Conservation (phyloP, 92 coral and sea anemone species). For the Metridium senile region DNA sequence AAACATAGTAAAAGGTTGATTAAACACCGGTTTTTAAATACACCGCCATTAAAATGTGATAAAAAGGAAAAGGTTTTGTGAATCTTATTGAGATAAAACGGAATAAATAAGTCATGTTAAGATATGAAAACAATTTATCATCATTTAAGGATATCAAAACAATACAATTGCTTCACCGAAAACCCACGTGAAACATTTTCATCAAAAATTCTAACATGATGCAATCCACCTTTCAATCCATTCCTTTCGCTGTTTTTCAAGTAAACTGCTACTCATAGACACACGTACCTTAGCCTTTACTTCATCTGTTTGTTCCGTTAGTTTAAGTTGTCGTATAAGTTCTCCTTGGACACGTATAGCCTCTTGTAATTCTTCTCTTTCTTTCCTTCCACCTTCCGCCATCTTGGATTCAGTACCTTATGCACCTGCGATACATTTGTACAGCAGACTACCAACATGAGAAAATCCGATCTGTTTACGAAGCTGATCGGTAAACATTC, state of each 20-base stretch:
- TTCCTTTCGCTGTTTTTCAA: background rate
- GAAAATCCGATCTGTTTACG: slow-evolving; percentile 12
- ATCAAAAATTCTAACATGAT: slow-evolving; percentile 12
- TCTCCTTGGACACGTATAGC: slow-evolving; percentile 82
- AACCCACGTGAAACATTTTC: slow-evolving; percentile 4
- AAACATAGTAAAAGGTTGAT: too few species aligned
- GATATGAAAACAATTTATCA: too few species aligned
- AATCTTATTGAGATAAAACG: too few species aligned
- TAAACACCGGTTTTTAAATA: too few species aligned
- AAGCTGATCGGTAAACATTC: background rate
- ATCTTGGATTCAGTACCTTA: slow-evolving; percentile 43
- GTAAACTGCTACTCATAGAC: background rate
- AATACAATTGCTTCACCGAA: too few species aligned
- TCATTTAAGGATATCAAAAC: too few species aligned
- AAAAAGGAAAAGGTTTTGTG: too few species aligned
- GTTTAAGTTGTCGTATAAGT: slow-evolving; percentile 70
- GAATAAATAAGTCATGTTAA: too few species aligned
- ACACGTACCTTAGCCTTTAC: slow-evolving; percentile 83
- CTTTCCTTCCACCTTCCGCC: slow-evolving; percentile 61
- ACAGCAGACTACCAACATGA: slow-evolving; percentile 33
- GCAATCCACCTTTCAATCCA: background rate
- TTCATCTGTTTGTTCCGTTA: slow-evolving; percentile 91
- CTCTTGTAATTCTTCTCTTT: slow-evolving; percentile 76
- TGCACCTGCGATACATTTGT: slow-evolving; percentile 18
- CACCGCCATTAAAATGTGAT: too few species aligned